Evolutionary conservation across 2,797 vertebrate genomes (phyloP), one percentile per base, ranked within the genome.

Genomic region (Huso huso): DNA sequence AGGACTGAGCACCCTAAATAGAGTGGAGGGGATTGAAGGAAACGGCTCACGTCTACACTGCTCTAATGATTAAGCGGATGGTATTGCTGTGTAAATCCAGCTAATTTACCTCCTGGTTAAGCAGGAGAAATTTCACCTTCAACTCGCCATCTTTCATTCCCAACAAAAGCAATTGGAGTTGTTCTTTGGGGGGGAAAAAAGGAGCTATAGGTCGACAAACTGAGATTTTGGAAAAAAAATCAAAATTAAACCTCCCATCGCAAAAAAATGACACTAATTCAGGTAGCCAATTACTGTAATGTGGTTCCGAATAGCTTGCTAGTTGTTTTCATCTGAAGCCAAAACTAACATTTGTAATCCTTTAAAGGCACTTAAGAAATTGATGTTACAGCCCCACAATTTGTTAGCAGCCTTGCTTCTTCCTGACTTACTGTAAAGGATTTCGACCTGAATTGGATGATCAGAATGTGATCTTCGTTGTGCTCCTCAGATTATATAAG

Each of bases 321-420:
- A 88, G 87, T 86, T 89, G 87, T 90, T 90, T 88, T 88, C 85
- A 78, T 88, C 89, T 87, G 76, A 85, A 89, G 83, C 87, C 88
- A 84, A 84, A 90, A 87, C 89, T 88, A 90, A 90, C 90, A 90
- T 95, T 91, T 89, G 85, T 98, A 99, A 98, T 99, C 95, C 94
- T 93, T 93, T 99, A 97, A 97, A 98, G 96, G 96, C 96, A 98
- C 95, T 99, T 98, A 97, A 87, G 91, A 97, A 95, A 99, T 98
- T 99, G 95, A 92, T 93, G 89, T 91, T 92, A 88, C 90, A 91
- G 90, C 89, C 91, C 89, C 89, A 84, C 89, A 79, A 89, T 91
- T 91, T 93, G 91, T 92, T 88, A 86, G 90, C 88, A 88, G 92
- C 92, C 90, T 88, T 87, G 90, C 90, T 91, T 67, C 90, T 91